A percentile compares a stretch with the other conserved stretches of the same genome.
Evolutionary conservation across 92 coral and sea anemone genomes (phyloP).

Genomic region (Diadumene lineata): DNA sequence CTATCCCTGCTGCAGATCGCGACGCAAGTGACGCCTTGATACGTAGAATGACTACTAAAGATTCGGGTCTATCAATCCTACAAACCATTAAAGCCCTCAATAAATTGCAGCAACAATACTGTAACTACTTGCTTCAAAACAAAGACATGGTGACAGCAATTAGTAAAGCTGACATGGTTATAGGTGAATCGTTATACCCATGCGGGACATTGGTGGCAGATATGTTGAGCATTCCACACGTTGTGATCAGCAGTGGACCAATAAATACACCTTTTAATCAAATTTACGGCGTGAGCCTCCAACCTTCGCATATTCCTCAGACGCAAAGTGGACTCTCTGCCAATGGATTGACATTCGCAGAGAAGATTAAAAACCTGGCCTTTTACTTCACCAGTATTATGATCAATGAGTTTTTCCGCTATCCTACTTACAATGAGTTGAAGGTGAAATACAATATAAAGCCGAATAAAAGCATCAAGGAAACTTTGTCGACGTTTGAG

Average conservation of each 20-base stretch:
- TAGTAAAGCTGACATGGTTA: constrained; percentile 23
- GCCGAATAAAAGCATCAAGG: constrained; percentile 9
- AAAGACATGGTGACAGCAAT: constrained; percentile 17
- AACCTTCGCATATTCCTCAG: constrained; percentile 33
- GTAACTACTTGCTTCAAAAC: constrained; percentile 27
- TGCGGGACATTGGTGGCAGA: constrained; percentile 39
- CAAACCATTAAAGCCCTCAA: neutral
- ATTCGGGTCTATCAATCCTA: neutral
- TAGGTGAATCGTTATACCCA: constrained; percentile 43
- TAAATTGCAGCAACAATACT: constrained; percentile 17
- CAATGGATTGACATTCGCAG: constrained; percentile 11
- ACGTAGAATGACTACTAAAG: neutral
- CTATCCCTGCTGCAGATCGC: neutral
- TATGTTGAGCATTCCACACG: constrained; percentile 28
- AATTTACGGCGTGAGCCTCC: constrained; percentile 3
- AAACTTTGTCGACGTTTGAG: constrained; percentile 25
- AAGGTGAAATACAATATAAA: constrained; percentile 25
- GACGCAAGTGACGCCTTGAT: neutral
- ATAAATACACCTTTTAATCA: constrained; percentile 24
- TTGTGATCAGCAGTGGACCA: constrained; percentile 24
- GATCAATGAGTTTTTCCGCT: constrained; percentile 13
- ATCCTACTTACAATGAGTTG: constrained; percentile 30
- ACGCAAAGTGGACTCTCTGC: constrained; percentile 25
- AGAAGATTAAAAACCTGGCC: constrained; percentile 26
- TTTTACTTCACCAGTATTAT: constrained; percentile 3